Conservation (phyloP, 1,140 invertebrate genomes). For the Nasonia vitripennis region DNA sequence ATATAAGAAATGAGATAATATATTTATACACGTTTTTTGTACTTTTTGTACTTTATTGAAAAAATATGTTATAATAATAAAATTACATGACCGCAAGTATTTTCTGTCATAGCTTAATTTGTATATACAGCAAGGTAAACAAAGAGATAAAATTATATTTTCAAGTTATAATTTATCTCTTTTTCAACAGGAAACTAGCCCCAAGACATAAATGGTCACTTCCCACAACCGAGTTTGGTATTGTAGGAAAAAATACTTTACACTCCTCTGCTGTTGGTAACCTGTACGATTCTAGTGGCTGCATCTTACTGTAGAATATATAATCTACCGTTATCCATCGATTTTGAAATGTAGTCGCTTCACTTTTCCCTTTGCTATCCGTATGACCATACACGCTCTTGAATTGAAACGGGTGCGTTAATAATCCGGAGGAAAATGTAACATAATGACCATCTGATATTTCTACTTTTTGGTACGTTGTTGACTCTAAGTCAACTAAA, state of each 20-base stretch:
- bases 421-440: constrained; percentile 72
- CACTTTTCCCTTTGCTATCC: constrained; percentile 67
- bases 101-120: constrained; percentile 28
- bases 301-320: constrained; percentile 82
- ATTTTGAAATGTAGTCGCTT: constrained; percentile 84
- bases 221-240: constrained; percentile 85
- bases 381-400: constrained; percentile 76
- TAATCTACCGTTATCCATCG: constrained; percentile 89
- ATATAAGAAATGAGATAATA: not conserved
- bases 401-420: constrained; percentile 77
- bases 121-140: constrained; percentile 26
- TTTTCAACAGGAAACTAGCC: constrained; percentile 77
- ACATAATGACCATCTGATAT: constrained; percentile 60
- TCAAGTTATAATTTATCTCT: constrained; percentile 52
- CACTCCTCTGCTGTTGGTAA: constrained; percentile 81
- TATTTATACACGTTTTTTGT: constrained; percentile 23
- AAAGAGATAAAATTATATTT: not conserved
- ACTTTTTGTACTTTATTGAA: constrained; percentile 46
- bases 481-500: constrained; percentile 54
- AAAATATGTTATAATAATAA: constrained; percentile 48
- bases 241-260: constrained; percentile 72
- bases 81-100: constrained; percentile 32
- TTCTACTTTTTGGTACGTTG: constrained; percentile 61
- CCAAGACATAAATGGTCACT: constrained; percentile 87
- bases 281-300: constrained; percentile 78